phyloP scores from a whole-genome alignment of 2,797 vertebrate genomes.

The Danio aesculapii region DNA sequence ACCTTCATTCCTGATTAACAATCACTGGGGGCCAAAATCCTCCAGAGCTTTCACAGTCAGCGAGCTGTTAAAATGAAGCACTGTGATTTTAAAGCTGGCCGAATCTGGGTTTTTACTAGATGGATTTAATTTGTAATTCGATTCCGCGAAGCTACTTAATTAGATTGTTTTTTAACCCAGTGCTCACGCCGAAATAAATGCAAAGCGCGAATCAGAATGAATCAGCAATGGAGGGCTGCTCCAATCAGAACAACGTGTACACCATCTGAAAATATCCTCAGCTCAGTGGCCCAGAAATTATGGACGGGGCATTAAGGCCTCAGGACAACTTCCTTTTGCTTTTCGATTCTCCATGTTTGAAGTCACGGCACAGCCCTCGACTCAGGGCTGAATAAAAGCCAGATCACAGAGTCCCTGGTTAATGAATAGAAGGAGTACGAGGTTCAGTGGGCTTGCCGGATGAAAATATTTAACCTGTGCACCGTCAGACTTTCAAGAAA shows the following conservation, averaged over 20 bases:
- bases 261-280: constrained; percentile 20
- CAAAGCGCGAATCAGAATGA: neutral
- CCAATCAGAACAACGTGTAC: constrained; percentile 11
- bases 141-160: constrained; percentile 28
- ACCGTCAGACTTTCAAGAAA: constrained; percentile 13
- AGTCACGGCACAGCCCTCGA: constrained; percentile 50
- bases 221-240: neutral
- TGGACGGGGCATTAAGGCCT: constrained; percentile 51
- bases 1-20: constrained; percentile 24
- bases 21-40: constrained; percentile 36
- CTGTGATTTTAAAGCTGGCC: constrained; percentile 7
- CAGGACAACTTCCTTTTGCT: constrained; percentile 53
- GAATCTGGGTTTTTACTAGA: constrained; percentile 6
- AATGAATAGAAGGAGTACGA: constrained; percentile 40
- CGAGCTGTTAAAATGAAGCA: constrained; percentile 42
- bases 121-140: constrained; percentile 23
- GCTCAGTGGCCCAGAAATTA: constrained; percentile 36
- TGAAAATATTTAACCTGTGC: constrained; percentile 43
- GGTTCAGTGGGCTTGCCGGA: constrained; percentile 17
- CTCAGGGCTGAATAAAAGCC: constrained; percentile 49
- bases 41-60: constrained; percentile 35
- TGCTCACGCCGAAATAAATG: neutral
- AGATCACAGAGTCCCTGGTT: constrained; percentile 44
- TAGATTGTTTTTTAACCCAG: constrained; percentile 36
- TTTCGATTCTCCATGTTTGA: constrained; percentile 42